These are phyloP conservation scores for Elanoides forficatus DNA, from an alignment of 2,113 vertebrate species.

Conservation along the genomic window DNA sequence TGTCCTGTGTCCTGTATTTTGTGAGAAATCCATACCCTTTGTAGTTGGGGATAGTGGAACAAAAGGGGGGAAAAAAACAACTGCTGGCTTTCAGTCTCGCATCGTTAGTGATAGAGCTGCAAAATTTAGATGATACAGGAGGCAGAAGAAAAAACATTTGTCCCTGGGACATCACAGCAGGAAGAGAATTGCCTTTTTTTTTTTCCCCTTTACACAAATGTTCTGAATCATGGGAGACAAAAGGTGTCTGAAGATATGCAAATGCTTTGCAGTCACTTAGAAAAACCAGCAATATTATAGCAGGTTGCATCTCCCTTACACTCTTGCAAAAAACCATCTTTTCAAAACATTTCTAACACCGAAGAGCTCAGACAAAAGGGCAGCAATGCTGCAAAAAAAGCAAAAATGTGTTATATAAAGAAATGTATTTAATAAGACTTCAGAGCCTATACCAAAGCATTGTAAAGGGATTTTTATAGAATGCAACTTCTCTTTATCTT, in stretches of 20 bases:
- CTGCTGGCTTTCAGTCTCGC: not conserved
- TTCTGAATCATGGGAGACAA: not conserved
- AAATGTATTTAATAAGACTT: not conserved
- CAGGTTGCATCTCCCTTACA: not conserved
- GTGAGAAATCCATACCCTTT: slow-evolving; percentile 3
- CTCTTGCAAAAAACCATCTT: not conserved
- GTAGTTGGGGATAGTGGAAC: not conserved
- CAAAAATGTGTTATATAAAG: slow-evolving; percentile 4
- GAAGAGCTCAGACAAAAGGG: slow-evolving; percentile 27
- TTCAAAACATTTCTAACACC: not conserved
- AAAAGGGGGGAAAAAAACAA: not conserved
- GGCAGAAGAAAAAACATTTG: slow-evolving; percentile 8
- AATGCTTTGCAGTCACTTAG: not conserved
- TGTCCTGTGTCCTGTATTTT: not conserved
- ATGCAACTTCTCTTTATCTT: not conserved
- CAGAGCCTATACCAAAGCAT: not conserved
- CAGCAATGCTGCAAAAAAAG: not conserved
- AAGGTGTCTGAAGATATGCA: not conserved
- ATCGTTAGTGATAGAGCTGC: not conserved
- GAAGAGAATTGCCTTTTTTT: not conserved
- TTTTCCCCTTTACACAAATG: not conserved
- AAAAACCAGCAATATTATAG: not conserved
- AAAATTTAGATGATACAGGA: slow-evolving; percentile 4
- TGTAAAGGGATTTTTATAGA: slow-evolving; percentile 5
- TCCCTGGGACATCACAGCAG: slow-evolving; percentile 6